Conservation (phyloP, 2,888 invertebrate species). For the Hesperia comma region DNA sequence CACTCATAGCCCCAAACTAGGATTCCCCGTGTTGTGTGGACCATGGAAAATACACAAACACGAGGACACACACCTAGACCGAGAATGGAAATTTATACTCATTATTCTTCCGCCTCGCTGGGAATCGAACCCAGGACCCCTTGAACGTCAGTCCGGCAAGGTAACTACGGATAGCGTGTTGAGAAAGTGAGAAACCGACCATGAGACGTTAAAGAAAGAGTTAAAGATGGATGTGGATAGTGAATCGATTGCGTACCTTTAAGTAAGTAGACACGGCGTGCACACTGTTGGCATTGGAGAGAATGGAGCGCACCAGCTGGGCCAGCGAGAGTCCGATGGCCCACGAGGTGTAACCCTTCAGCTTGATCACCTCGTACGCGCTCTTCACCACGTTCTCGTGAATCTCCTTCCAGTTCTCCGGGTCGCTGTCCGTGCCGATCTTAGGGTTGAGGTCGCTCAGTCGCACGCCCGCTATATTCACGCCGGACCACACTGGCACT, state of each 20-base stretch:
- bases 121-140: no score
- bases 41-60: no score
- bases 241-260: constrained; percentile 77
- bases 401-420: constrained; percentile 90
- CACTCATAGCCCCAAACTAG: no score
- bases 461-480: constrained; percentile 95
- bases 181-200: no score
- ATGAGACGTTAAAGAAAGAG: no score
- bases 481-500: constrained; percentile 97
- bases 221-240: no score
- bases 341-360: constrained; percentile 97
- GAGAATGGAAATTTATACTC: no score
- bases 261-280: constrained; percentile 92
- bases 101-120: no score
- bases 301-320: constrained; percentile 87
- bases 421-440: constrained; percentile 88
- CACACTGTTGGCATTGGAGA: constrained; percentile 89
- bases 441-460: constrained; percentile 90
- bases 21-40: no score
- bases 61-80: no score
- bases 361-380: constrained; percentile 93
- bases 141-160: no score
- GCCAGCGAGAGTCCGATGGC: constrained; percentile 93
- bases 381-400: constrained; percentile 92
- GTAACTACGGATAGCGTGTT: no score